Conservation (phyloP, 2,888 invertebrate species). For the Acrocera orbiculus region DNA sequence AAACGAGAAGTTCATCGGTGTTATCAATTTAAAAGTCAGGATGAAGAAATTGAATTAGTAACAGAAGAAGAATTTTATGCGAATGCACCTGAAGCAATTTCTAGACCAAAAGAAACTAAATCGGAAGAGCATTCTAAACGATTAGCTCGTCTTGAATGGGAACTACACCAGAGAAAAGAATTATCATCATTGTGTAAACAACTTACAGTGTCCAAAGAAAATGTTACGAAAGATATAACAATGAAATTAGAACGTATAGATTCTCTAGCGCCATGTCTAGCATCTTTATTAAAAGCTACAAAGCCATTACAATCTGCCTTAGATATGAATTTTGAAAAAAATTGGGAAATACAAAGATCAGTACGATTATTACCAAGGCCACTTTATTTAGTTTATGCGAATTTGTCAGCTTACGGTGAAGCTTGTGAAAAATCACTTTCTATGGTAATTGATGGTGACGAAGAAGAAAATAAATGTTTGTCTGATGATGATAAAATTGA, state of each 20-base stretch:
- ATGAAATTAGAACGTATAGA: conserved; percentile 59
- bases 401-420: conserved; percentile 64
- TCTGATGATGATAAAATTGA: conserved; percentile 34
- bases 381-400: conserved; percentile 72
- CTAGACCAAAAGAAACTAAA: conserved; percentile 46
- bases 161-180: conserved; percentile 71
- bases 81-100: conserved; percentile 53
- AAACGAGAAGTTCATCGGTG: conserved; percentile 91
- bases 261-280: conserved; percentile 63
- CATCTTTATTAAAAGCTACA: conserved; percentile 53
- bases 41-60: conserved; percentile 82
- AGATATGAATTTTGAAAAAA: conserved; percentile 60
- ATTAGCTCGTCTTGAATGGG: conserved; percentile 79
- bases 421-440: conserved; percentile 40
- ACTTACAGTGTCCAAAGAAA: conserved; percentile 57
- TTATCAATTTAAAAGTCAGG: conserved; percentile 85
- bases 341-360: conserved; percentile 56
- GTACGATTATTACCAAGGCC: conserved; percentile 62
- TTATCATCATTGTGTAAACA: conserved; percentile 59
- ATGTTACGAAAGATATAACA: conserved; percentile 55
- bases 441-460: conserved; percentile 44
- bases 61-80: conserved; percentile 65
- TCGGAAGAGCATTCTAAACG: conserved; percentile 61
- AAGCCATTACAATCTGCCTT: conserved; percentile 80
- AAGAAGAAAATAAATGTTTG: conserved; percentile 48